Base-by-base conservation (phyloP, 2,888 invertebrate species). In the Ormyrus pomaceus region DNA sequence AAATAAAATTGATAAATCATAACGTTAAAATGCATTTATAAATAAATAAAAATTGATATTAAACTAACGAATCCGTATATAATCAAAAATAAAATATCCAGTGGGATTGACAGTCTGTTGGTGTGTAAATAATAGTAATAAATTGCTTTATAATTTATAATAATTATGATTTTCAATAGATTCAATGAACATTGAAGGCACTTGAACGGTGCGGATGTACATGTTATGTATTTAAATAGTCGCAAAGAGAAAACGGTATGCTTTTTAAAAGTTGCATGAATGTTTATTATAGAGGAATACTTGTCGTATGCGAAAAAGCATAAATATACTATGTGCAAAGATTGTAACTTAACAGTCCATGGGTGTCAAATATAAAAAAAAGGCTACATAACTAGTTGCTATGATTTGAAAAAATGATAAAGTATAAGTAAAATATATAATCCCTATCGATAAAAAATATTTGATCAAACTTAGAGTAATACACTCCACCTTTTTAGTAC, bases 131-230 rank as follows among this genome's bases (percentile, higher is more conserved):
- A 80, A 62, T 66, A 19, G 19, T 34, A 61, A 61, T 34, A 74
- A 76, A 48, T 9, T 58, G 62, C 58, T 76, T 77, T 69, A 58
- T 68, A 72, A 45, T 77, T 80, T 80, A 61, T 68, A 80, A 58
- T 19, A 46, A 8, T 65, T 56, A 64, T 64, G 71, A 51, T 58
- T 80, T 68, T 66, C 62, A 13, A 80, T 19, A 58, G 46, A 69
- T 50, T 56, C 61, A 55, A 46, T 19, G 48, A 71, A 62, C 71
- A 61, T 80, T 76, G 76, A 68, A 64, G n/a, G 11, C 11, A 74
- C 51, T 80, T 73, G 58, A 62, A 46, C 19, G 19, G 45, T 45
- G 62, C 62, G 68, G 76, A 77, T 80, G 19, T 19, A 45, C 68
- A 80, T 80, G 72, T 77, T 77, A 50, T 56, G 45, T 59, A 79